Evolutionary conservation across 1,140 invertebrate species (phyloP), one percentile per base, ranked within the genome.

Genomic region (Trissolcus basalis): DNA sequence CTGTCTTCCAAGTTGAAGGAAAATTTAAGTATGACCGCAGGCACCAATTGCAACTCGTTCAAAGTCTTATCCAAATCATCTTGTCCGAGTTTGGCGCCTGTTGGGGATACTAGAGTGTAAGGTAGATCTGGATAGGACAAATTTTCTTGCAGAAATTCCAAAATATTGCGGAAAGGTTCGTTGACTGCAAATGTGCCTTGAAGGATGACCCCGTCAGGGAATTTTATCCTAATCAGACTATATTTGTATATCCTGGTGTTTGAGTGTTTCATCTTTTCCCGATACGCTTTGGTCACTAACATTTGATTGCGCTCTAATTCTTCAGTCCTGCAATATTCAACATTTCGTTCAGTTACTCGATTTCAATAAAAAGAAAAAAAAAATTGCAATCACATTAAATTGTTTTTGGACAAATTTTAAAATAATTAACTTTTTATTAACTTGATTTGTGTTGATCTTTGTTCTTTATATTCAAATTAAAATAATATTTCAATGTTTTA

Each of bases 251-350:
- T 93, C 56, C 92, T 90, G 78, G 94, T 90, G 81, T 94, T 93
- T 53, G 93, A 87, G 61, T 92, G 83, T 83, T 96, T 95, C 49
- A 97, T 94, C 78, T 94, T 93, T 85, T 98, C 96, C 10, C 96
- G 85, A 95, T 98, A 97, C 0, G 95, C 96, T 89, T 96, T 97
- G 0, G 97, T 98, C 56, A 95, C 89, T 1, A 98, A 85, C 89
- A 96, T 94, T 78, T 94, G 91, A 78, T 92, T 91, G 81, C 91
- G 93, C 82, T 97, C 96, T 11, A 95, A 90, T 19, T 91, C 91
- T 86, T 96, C 94, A n/a, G 89, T 81, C 69, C 94, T 94, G 78
- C 27, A 88, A 85, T 80, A 77, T 27, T 6, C 19, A 27, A 27
- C 19, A 27, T 27, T 27, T 27, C 19, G 6, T 27, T 27, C 1